Evolutionary conservation across 2,888 invertebrate species (phyloP).

Genomic region (Acanthosepion lycidas): DNA sequence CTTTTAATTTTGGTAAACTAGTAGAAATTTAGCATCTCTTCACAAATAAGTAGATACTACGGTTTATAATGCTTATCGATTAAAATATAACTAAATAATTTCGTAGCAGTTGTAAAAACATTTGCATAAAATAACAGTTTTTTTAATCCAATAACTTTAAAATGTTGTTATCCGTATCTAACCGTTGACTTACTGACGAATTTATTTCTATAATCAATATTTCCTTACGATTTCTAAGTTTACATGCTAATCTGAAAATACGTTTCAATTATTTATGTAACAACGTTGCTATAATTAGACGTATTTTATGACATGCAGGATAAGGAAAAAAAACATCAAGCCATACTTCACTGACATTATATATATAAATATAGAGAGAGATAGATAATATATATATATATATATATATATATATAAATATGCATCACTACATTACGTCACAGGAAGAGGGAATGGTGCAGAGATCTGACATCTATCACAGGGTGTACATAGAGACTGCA

Average conservation of each 20-base stretch:
- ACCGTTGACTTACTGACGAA: too few relatives aligned
- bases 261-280: not conserved
- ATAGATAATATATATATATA: not conserved
- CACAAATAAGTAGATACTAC: too few relatives aligned
- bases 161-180: too few relatives aligned
- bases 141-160: too few relatives aligned
- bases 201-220: too few relatives aligned
- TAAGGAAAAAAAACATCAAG: conserved; percentile 36
- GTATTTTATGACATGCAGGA: conserved; percentile 39
- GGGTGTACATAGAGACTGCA: conserved; percentile 45
- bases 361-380: not conserved
- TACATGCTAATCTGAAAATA: not conserved
- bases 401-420: conserved; percentile 33
- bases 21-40: too few relatives aligned
- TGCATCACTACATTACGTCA: conserved; percentile 41
- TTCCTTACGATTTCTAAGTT: too few relatives aligned
- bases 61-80: too few relatives aligned
- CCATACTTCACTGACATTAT: conserved; percentile 45
- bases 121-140: too few relatives aligned
- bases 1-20: too few relatives aligned
- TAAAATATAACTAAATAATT: too few relatives aligned
- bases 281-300: not conserved
- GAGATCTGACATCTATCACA: conserved; percentile 47
- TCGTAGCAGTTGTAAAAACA: too few relatives aligned
- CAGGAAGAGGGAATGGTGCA: conserved; percentile 39